Evolutionary conservation across 2,888 invertebrate genomes (phyloP).

Genomic region (Brachyopa scutellaris): DNA sequence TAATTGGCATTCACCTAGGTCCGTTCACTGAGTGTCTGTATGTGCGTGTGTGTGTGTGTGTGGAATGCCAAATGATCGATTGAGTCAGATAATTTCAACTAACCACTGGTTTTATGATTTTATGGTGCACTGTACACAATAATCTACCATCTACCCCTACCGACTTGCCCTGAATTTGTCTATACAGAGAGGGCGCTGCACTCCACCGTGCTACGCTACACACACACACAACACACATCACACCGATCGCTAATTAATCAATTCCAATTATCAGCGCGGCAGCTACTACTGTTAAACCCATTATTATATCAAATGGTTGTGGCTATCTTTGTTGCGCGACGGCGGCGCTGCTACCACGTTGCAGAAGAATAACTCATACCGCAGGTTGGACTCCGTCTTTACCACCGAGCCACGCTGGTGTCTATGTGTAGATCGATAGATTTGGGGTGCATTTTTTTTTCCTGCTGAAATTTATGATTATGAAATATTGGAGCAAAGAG

Average conservation of each 20-base stretch:
- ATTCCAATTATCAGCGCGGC: slow-evolving; percentile 72
- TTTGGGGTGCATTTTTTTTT: slow-evolving; percentile 55
- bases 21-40: not conserved
- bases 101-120: slow-evolving; percentile 44
- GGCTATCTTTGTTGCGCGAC: slow-evolving; percentile 57
- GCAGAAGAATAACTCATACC: slow-evolving; percentile 48
- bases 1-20: slow-evolving; percentile 48
- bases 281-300: slow-evolving; percentile 71
- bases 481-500: slow-evolving; percentile 60
- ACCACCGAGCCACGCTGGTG: not conserved
- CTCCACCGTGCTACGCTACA: not conserved
- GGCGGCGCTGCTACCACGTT: slow-evolving; percentile 13
- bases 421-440: slow-evolving; percentile 47
- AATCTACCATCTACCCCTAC: slow-evolving; percentile 34
- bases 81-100: slow-evolving; percentile 51
- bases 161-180: slow-evolving; percentile 23
- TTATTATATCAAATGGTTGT: slow-evolving; percentile 65
- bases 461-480: slow-evolving; percentile 64
- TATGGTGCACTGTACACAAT: slow-evolving; percentile 8
- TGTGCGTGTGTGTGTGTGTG: not conserved
- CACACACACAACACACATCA: slow-evolving; percentile 51
- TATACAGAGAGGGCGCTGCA: not conserved
- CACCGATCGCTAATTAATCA: slow-evolving; percentile 71
- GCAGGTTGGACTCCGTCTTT: not conserved
- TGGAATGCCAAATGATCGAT: slow-evolving; percentile 66